Percentiles rank a stretch among this genome's conserved stretches.
Evolutionary conservation across 2,797 vertebrate genomes (phyloP).

Genomic region (Zalophus californianus): DNA sequence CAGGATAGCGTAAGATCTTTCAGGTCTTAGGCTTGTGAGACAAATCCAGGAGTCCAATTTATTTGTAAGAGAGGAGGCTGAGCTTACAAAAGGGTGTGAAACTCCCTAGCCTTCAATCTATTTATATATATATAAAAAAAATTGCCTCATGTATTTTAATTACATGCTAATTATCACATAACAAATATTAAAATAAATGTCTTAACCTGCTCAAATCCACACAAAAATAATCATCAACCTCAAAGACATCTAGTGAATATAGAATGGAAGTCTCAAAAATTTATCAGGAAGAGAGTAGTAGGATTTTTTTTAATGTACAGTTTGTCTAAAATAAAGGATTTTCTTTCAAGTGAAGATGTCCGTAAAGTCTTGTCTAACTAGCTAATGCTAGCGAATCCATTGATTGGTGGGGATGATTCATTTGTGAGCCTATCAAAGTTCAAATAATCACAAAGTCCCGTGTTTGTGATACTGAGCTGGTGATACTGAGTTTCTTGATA

Average conservation of each 20-base stretch:
- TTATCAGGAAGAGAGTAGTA: not conserved
- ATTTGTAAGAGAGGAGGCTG: not conserved
- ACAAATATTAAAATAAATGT: not conserved
- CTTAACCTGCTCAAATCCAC: not conserved
- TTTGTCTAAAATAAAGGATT: not conserved
- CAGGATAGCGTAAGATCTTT: not conserved
- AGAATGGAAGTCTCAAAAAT: slow-evolving; percentile 23
- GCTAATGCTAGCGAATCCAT: not conserved
- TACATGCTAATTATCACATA: not conserved
- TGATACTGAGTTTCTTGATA: not conserved
- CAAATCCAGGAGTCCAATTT: not conserved
- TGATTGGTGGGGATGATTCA: not conserved
- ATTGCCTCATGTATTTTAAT: not conserved
- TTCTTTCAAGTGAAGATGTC: not conserved
- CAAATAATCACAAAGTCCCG: not conserved
- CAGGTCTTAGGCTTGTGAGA: not conserved
- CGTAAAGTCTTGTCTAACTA: not conserved
- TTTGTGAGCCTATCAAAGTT: not conserved
- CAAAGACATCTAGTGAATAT: not conserved
- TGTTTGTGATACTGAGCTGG: too few species aligned
- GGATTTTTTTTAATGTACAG: not conserved
- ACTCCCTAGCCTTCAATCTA: not conserved
- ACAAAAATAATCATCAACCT: not conserved
- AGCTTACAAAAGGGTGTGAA: not conserved
- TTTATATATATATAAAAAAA: not conserved